Base-by-base conservation (phyloP, 2,113 vertebrate genomes). In the Myotis lucifugus region DNA sequence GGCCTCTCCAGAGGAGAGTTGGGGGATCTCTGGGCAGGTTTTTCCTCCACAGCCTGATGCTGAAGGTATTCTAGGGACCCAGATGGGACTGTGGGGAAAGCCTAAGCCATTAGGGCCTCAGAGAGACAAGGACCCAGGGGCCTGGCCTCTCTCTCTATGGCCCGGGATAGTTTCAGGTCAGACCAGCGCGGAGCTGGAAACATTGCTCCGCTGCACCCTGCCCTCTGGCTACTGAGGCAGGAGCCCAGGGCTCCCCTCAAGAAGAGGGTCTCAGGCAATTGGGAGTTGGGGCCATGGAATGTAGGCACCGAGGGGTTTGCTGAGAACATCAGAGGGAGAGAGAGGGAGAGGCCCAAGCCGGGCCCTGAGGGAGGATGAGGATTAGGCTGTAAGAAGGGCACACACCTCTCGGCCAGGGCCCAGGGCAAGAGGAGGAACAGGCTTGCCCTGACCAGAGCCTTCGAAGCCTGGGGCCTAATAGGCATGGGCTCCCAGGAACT, bases 361-460 rank as follows among this genome's bases (percentile, higher is more conserved):
- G 37, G 29, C 34, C 4, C 66, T 23, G 29, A 42, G 29, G 56
- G 8, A 15, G 8, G n/a, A 6, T 8, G 29, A 56, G 78, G 72
- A 66, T 88, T 25, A 1, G 82, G 18, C 92, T 95, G 37, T 67
- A 37, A 82, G 23, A 42, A 12, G 14, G 73, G 37, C 19, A 70
- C 18, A 54, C 27, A 73, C 66, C 37, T 66, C 37, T 0, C 0
- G 2, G 12, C 14, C 2, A 5, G 70, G 59, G 27, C 11, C 74
- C 27, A 59, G 3, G 23, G 15, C 52, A 73, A 15, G 0, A 0
- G 7, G 66, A 25, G 40, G 83, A 77, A 52, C 37, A 18, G 32
- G 52, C 87, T 6, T 50, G n/a, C 72, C 54, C 11, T 81, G 27
- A 79, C 64, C 93, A 93, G 95, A 95, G 85, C 79, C 48, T 46